These are phyloP conservation scores for Rousettus leschenaultii DNA, from an alignment of 2,113 vertebrate species.

Conservation along the genomic window DNA sequence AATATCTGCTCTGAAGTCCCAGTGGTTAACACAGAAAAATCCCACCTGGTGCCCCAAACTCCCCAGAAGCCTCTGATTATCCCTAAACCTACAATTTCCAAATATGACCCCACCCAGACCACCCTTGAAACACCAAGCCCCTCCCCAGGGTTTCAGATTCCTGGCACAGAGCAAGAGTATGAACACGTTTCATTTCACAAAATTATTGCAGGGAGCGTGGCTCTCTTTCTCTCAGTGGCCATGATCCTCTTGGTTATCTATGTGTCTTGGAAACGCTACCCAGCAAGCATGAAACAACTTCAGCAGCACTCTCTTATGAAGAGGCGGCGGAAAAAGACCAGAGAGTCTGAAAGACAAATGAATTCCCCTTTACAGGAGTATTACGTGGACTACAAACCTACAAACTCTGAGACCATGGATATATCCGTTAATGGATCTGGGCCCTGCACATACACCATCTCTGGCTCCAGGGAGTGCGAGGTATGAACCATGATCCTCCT, in stretches of 20 bases:
- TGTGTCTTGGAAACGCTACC: slow-evolving; percentile 97
- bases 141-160: slow-evolving; percentile 83
- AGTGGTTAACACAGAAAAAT: slow-evolving; percentile 83
- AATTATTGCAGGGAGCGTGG: slow-evolving; percentile 95
- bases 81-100: slow-evolving; percentile 86
- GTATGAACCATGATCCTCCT: slow-evolving; percentile 97
- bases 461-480: slow-evolving; percentile 99
- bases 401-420: slow-evolving; percentile 98
- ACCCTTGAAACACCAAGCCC: slow-evolving; percentile 77
- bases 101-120: slow-evolving; percentile 80
- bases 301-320: slow-evolving; percentile 94
- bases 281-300: slow-evolving; percentile 96
- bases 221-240: slow-evolving; percentile 94
- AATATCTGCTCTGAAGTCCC: slow-evolving; percentile 90
- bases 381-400: slow-evolving; percentile 99
- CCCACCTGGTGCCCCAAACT: slow-evolving; percentile 83
- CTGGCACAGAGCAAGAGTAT: slow-evolving; percentile 87
- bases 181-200: slow-evolving; percentile 98
- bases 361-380: slow-evolving; percentile 98
- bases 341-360: slow-evolving; percentile 93
- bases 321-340: slow-evolving; percentile 93
- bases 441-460: slow-evolving; percentile 98
- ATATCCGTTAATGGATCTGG: slow-evolving; percentile 98
- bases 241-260: slow-evolving; percentile 98
- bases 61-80: slow-evolving; percentile 82